These are phyloP conservation scores for Solenopsis invicta DNA, from an alignment of 1,140 invertebrate species.

Conservation along the genomic window DNA sequence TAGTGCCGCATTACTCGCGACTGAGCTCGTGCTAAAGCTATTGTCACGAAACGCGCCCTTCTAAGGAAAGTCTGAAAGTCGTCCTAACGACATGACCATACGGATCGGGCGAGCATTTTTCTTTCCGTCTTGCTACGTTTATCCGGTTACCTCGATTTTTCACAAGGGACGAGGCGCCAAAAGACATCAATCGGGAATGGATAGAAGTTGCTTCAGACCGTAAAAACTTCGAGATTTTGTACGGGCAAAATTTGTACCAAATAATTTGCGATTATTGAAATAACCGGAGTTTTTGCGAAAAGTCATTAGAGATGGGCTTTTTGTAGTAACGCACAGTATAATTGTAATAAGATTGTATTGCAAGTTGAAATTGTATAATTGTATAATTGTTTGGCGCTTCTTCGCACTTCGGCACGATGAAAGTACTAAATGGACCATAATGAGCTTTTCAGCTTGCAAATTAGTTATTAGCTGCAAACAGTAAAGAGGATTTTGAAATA, in stretches of 20 bases:
- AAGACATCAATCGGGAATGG: neutral
- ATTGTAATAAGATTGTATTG: constrained; percentile 7
- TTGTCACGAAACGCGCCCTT: constrained; percentile 28
- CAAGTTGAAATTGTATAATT: constrained; percentile 11
- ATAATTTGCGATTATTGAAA: neutral
- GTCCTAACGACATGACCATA: neutral
- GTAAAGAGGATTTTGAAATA: constrained; percentile 54
- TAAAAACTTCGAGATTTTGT: neutral
- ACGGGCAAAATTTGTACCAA: neutral
- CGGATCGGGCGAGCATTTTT: constrained; percentile 27
- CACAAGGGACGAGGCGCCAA: neutral
- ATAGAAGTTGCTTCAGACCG: neutral
- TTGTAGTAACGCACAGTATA: neutral
- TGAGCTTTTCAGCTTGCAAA: constrained; percentile 29
- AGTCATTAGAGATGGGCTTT: neutral
- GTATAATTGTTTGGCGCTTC: neutral
- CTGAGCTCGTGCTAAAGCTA: constrained; percentile 9
- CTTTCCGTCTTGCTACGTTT: constrained; percentile 9
- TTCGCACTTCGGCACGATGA: neutral
- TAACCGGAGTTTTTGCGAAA: neutral
- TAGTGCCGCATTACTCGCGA: constrained; percentile 18
- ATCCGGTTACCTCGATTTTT: constrained; percentile 40
- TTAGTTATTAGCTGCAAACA: constrained; percentile 40
- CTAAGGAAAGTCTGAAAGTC: constrained; percentile 34
- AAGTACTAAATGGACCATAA: constrained; percentile 35